phyloP scores from a whole-genome alignment of 2,797 vertebrate genomes.

The Rhyacichthys aspro region DNA sequence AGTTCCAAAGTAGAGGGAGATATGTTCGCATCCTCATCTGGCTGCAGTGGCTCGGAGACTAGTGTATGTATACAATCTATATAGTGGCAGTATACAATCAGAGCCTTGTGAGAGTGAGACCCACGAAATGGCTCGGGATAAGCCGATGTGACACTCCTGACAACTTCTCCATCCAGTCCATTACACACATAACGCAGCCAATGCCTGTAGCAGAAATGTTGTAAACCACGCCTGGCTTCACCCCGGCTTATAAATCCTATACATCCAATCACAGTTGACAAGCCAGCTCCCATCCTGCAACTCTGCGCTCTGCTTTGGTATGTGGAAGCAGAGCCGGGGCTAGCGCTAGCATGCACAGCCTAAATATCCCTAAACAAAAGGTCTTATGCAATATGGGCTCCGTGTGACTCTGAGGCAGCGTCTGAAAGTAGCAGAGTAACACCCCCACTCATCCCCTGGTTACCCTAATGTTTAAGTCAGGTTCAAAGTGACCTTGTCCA shows the following conservation, averaged over 20 bases:
- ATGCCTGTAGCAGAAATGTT: constrained; percentile 53
- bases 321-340: constrained; percentile 22
- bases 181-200: constrained; percentile 58
- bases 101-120: constrained; percentile 24
- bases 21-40: neutral
- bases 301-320: constrained; percentile 39
- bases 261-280: constrained; percentile 60
- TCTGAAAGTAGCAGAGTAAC: constrained; percentile 74
- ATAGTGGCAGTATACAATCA: constrained; percentile 20
- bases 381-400: constrained; percentile 70
- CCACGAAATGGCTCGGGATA: constrained; percentile 25
- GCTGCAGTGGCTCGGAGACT: neutral
- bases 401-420: constrained; percentile 64
- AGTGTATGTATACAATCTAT: constrained; percentile 10
- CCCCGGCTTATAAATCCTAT: constrained; percentile 54
- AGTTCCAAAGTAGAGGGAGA: neutral
- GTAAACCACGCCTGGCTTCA: constrained; percentile 42
- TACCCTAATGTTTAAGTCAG: constrained; percentile 57
- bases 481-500: constrained; percentile 59
- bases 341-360: constrained; percentile 42
- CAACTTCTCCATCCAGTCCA: constrained; percentile 62
- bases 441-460: constrained; percentile 60
- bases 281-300: constrained; percentile 52
- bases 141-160: constrained; percentile 62
- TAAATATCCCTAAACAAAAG: constrained; percentile 64